These are phyloP conservation scores for Sweltsa coloradensis DNA, from an alignment of 1,140 invertebrate genomes.

Conservation along the genomic window DNA sequence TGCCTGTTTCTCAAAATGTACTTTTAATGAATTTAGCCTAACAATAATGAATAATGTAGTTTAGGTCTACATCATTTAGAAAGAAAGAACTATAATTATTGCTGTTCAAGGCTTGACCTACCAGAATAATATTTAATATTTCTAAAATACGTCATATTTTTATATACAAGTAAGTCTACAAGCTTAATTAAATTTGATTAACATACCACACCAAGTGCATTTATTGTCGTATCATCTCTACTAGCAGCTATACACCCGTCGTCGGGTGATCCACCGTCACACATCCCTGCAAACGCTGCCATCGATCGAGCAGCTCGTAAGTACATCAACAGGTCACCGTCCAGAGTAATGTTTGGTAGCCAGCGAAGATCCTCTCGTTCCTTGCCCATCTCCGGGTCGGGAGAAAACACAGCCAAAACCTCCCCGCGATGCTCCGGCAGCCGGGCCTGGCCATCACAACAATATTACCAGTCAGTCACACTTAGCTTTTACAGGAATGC, in stretches of 20 bases:
- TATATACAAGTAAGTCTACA: neutral
- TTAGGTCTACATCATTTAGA: too few relatives aligned
- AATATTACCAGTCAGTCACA: too few relatives aligned
- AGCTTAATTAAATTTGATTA: neutral
- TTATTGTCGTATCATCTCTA: conserved; percentile 94
- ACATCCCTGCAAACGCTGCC: conserved; percentile 94
- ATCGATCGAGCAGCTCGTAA: conserved; percentile 88
- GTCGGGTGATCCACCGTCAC: conserved; percentile 92
- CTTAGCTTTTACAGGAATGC: too few relatives aligned
- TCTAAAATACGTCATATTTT: too few relatives aligned
- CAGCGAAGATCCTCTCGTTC: conserved; percentile 81
- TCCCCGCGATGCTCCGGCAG: conserved; percentile 68
- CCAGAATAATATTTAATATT: too few relatives aligned
- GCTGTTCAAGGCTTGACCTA: too few relatives aligned
- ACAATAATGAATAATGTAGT: too few relatives aligned
- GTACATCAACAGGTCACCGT: conserved; percentile 94
- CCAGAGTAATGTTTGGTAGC: conserved; percentile 80
- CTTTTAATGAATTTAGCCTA: too few relatives aligned
- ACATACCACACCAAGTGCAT: conserved; percentile 82
- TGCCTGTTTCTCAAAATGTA: too few relatives aligned
- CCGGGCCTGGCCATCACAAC: conserved; percentile 61
- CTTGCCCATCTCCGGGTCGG: conserved; percentile 61
- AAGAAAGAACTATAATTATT: too few relatives aligned
- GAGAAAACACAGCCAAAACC: conserved; percentile 39
- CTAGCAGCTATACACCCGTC: conserved; percentile 94